Evolutionary conservation across 2,797 vertebrate genomes (phyloP).

Genomic region (Poeciliopsis infans): DNA sequence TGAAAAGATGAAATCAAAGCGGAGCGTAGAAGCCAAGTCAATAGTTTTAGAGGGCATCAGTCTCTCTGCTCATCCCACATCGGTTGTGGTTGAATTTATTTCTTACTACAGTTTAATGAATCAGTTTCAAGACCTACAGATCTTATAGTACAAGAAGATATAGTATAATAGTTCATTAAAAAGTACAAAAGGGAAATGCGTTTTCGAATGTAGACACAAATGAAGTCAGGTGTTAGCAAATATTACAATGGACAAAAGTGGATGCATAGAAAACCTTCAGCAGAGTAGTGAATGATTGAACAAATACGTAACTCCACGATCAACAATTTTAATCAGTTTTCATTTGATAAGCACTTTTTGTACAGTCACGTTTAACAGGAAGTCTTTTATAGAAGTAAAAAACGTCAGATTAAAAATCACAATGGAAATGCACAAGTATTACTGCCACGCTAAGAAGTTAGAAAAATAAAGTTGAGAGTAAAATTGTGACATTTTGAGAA

Average conservation of each 20-base stretch:
- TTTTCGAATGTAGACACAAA: neutral
- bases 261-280: neutral
- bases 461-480: no score
- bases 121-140: neutral
- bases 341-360: neutral
- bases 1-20: neutral
- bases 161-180: no score
- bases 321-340: neutral
- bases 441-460: no score
- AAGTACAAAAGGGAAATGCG: neutral
- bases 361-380: neutral
- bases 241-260: neutral
- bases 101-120: neutral
- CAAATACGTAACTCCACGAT: neutral
- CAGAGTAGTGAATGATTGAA: neutral
- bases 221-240: no score
- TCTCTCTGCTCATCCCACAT: neutral
- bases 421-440: no score
- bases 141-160: neutral
- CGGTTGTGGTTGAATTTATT: neutral
- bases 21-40: neutral
- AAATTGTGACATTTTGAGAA: no score
- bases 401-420: no score
- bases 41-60: neutral
- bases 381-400: neutral